Evolutionary conservation across 2,797 vertebrate genomes (phyloP).

Genomic region (Girardinus metallicus): DNA sequence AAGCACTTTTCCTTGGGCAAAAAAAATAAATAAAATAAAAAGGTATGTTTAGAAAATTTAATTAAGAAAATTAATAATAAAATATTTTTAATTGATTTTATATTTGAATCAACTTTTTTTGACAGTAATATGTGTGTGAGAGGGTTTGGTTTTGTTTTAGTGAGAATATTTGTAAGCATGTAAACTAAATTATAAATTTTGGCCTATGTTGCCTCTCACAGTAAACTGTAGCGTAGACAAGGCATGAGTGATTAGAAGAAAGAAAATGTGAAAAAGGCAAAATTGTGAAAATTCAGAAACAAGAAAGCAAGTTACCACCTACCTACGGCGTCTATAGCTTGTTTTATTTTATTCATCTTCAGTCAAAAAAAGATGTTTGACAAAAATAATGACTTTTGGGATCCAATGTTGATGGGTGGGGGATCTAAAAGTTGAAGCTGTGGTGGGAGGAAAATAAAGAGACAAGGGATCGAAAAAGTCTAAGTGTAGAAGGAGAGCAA

Average conservation of each 20-base stretch:
- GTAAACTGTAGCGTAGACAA: neutral
- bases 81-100: too few relatives aligned
- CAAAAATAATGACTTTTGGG: neutral
- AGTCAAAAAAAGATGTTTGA: neutral
- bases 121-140: too few relatives aligned
- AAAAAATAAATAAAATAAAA: too few relatives aligned
- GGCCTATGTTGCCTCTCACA: too few relatives aligned
- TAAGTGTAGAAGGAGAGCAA: neutral
- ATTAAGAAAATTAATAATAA: too few relatives aligned
- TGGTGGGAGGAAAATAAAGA: neutral
- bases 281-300: neutral
- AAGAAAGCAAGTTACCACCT: neutral
- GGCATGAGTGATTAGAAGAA: neutral
- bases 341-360: neutral
- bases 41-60: too few relatives aligned
- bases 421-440: neutral
- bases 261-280: neutral
- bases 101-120: too few relatives aligned
- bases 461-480: neutral
- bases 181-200: too few relatives aligned
- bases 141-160: too few relatives aligned
- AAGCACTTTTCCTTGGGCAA: too few relatives aligned
- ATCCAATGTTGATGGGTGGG: neutral
- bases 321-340: neutral
- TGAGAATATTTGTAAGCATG: too few relatives aligned